Percentiles rank a stretch among this genome's conserved stretches.
phyloP scores from a whole-genome alignment of 2,113 vertebrate genomes.

The Progne subis region DNA sequence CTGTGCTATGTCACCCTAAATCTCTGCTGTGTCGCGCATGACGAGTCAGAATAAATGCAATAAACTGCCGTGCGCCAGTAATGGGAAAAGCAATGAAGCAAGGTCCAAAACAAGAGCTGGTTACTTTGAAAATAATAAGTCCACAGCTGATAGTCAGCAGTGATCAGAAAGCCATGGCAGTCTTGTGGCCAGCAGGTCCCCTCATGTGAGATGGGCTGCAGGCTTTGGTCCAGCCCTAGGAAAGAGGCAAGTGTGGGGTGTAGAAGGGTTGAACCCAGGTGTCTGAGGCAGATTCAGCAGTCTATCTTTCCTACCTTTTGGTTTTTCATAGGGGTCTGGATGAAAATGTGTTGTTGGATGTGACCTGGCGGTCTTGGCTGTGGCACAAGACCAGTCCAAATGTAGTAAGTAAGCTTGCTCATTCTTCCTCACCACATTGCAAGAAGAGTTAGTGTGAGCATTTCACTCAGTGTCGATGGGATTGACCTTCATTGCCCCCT shows the following conservation, averaged over 20 bases:
- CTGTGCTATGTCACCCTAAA: neutral
- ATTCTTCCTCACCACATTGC: neutral
- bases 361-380: neutral
- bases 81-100: constrained; percentile 25
- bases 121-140: neutral
- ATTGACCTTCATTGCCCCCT: neutral
- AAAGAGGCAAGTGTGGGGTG: neutral
- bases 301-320: neutral
- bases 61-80: neutral
- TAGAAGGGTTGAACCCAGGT: neutral
- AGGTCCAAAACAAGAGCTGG: neutral
- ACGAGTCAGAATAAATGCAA: neutral
- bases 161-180: neutral
- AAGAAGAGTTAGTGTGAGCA: neutral
- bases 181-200: neutral
- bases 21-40: neutral
- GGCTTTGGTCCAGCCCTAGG: neutral
- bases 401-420: neutral
- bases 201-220: fast-evolving
- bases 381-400: fast-evolving
- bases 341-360: neutral
- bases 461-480: neutral
- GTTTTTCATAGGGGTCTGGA: neutral
- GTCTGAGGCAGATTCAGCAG: neutral
- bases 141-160: neutral